These are phyloP conservation scores for Stichopus chloronotus DNA, from an alignment of 35 echinoderm and acorn worm genomes.

Conservation along the genomic window DNA sequence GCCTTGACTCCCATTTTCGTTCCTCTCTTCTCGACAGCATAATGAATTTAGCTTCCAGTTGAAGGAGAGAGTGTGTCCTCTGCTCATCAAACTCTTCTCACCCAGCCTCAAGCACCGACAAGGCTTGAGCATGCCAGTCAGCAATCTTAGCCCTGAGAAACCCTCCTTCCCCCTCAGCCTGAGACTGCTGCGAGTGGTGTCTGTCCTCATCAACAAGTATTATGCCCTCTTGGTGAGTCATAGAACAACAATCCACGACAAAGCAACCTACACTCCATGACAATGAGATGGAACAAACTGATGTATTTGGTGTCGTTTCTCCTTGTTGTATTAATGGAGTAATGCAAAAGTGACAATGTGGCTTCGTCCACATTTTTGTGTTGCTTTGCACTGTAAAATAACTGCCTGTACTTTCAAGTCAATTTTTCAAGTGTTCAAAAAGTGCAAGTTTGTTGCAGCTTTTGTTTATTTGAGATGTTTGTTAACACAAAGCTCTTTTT, in stretches of 20 bases:
- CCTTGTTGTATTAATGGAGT: no score
- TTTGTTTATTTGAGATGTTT: no score
- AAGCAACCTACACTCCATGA: no score
- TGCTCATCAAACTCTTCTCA: slow-evolving; percentile 97
- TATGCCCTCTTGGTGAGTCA: slow-evolving; percentile 91
- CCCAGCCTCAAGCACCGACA: slow-evolving; percentile 90
- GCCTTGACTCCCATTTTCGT: neutral
- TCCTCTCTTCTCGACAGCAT: slow-evolving; percentile 62
- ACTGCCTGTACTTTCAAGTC: no score
- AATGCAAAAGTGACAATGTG: no score
- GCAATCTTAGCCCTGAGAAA: slow-evolving; percentile 79
- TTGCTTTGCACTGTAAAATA: no score
- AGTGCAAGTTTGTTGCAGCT: no score
- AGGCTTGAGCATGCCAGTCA: slow-evolving; percentile 46
- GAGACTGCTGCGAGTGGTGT: slow-evolving; percentile 92
- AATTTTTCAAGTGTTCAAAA: no score
- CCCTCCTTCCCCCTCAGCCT: slow-evolving; percentile 90
- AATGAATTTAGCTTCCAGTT: slow-evolving; percentile 93
- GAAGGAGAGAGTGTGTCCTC: slow-evolving; percentile 95
- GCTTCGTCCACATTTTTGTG: no score
- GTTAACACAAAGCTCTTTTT: no score
- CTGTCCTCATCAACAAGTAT: slow-evolving; percentile 95
- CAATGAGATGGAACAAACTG: no score
- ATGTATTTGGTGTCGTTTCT: no score
- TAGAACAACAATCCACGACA: neutral